Percentiles rank a stretch among this genome's conserved stretches.
phyloP scores from a whole-genome alignment of 1,140 invertebrate genomes.

The Aphidius ervi region DNA sequence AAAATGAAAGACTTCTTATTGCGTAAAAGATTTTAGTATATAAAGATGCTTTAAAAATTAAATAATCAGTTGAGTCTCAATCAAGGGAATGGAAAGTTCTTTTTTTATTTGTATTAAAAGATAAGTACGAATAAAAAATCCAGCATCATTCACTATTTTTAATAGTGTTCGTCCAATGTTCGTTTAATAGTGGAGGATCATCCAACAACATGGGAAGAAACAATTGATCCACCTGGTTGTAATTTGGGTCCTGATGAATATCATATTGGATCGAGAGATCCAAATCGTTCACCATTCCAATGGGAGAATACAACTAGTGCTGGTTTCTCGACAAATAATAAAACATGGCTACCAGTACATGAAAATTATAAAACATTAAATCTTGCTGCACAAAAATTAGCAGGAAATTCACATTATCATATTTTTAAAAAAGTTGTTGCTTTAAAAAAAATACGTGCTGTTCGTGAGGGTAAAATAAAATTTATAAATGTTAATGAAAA shows the following conservation, averaged over 20 bases:
- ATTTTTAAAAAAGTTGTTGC: slow-evolving; percentile 52
- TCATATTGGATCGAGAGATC: slow-evolving; percentile 52
- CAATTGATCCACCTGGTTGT: slow-evolving; percentile 45
- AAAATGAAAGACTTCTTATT: no score
- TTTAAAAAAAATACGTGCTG: slow-evolving; percentile 42
- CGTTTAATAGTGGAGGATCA: slow-evolving; percentile 72
- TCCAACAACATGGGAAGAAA: slow-evolving; percentile 53
- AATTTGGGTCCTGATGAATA: slow-evolving; percentile 45
- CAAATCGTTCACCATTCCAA: slow-evolving; percentile 71
- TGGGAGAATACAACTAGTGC: slow-evolving; percentile 66
- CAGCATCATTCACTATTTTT: no score
- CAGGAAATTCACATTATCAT: slow-evolving; percentile 49
- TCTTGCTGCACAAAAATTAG: slow-evolving; percentile 43
- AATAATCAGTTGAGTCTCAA: no score
- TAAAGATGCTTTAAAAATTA: no score
- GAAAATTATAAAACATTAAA: slow-evolving; percentile 57
- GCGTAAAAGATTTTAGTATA: no score
- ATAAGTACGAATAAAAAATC: no score
- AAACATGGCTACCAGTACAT: slow-evolving; percentile 61
- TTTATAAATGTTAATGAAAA: slow-evolving; percentile 37
- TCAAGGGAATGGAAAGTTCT: no score
- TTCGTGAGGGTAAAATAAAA: slow-evolving; percentile 42
- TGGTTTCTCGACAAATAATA: slow-evolving; percentile 55
- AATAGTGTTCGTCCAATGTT: slow-evolving; percentile 30
- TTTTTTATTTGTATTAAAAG: no score